phyloP scores from a whole-genome alignment of 92 coral and sea anemone species.

The Epizoanthus scotinus region DNA sequence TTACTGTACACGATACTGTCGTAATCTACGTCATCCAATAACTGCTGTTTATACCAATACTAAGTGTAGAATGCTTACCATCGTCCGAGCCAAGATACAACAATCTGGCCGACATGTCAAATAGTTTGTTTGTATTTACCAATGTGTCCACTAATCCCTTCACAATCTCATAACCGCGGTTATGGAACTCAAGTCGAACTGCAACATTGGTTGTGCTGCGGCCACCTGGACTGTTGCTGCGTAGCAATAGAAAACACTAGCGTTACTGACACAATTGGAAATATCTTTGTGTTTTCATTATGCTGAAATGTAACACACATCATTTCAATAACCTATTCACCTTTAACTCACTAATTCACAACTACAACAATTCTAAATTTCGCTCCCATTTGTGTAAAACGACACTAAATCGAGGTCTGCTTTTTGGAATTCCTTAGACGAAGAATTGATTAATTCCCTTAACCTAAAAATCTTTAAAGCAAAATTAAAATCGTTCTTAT shows the following conservation, averaged over 20 bases:
- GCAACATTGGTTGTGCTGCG: not conserved
- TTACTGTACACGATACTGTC: too few species aligned
- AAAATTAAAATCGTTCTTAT: too few species aligned
- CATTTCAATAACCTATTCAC: too few species aligned
- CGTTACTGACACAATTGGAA: not conserved
- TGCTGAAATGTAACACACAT: not conserved
- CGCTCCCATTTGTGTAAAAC: too few species aligned
- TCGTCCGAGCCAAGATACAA: slow-evolving; percentile 17
- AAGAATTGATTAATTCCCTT: too few species aligned
- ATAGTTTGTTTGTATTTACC: not conserved
- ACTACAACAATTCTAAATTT: too few species aligned
- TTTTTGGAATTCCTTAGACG: too few species aligned
- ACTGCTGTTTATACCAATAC: too few species aligned
- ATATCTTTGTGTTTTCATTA: not conserved
- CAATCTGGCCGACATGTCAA: not conserved
- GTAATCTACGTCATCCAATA: too few species aligned
- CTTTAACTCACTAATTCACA: too few species aligned
- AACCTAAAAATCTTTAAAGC: too few species aligned
- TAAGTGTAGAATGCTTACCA: not conserved
- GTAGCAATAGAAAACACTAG: not conserved
- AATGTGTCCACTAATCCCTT: not conserved
- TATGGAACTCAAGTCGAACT: slow-evolving; percentile 1
- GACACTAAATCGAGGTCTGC: too few species aligned
- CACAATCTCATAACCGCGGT: not conserved
- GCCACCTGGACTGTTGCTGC: not conserved